Conservation (phyloP, 2,888 invertebrate species). For the Agonopterix heracliana region DNA sequence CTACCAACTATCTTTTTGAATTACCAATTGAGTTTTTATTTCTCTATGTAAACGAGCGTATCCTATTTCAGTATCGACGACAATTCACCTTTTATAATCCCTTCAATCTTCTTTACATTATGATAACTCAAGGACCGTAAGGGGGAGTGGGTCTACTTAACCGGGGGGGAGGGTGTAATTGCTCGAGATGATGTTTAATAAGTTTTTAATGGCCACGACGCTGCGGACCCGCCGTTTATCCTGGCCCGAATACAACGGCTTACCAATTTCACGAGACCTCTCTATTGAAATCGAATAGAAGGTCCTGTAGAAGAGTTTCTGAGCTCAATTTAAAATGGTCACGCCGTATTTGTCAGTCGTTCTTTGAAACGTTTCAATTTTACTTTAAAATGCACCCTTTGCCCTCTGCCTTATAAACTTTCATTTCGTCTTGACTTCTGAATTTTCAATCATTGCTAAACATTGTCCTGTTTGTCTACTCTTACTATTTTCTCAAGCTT, state of each 20-base stretch:
- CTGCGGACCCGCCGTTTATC: slow-evolving; percentile 56
- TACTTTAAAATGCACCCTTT: slow-evolving; percentile 43
- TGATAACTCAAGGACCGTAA: not conserved
- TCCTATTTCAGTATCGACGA: no score
- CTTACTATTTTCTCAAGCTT: no score
- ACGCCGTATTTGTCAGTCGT: slow-evolving; percentile 31
- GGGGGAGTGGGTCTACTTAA: slow-evolving; percentile 18
- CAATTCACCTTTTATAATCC: no score
- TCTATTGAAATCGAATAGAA: slow-evolving; percentile 9
- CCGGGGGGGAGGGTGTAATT: slow-evolving; percentile 67
- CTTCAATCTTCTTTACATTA: no score
- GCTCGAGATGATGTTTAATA: slow-evolving; percentile 81
- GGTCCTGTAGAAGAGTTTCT: slow-evolving; percentile 2
- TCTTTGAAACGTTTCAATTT: slow-evolving; percentile 36
- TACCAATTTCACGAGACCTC: slow-evolving; percentile 30
- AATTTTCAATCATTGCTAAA: no score
- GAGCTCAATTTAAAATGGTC: slow-evolving; percentile 23
- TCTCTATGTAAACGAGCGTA: no score
- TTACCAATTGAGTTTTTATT: no score
- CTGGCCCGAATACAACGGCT: slow-evolving; percentile 14
- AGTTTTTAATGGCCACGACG: slow-evolving; percentile 79
- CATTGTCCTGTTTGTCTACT: no score
- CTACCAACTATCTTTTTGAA: no score
- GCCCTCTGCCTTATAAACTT: slow-evolving; percentile 21
- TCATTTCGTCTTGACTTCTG: no score